Evolutionary conservation across 1,140 invertebrate species (phyloP), one percentile per base, ranked within the genome.

Genomic region (Dendroctonus ponderosae): DNA sequence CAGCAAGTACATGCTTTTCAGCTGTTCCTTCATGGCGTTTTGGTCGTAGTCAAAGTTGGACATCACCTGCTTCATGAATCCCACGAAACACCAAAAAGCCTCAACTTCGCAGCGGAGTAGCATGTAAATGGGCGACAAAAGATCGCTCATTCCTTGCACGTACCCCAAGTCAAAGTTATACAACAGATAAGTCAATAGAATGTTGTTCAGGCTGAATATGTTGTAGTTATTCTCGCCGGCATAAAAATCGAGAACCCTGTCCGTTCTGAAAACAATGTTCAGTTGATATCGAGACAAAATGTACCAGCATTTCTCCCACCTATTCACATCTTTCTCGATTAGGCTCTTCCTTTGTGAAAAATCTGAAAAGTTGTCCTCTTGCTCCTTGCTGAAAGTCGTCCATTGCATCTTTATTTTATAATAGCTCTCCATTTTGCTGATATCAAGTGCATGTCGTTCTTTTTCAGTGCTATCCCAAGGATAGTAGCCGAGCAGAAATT

Each of bases 151-250:
- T 12, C 97, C 93, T 79, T 94, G 92, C 0, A 96, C 92, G 74
- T 95, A 94, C 73, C 96, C 96, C 66, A 99, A 81, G 82, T 99
- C 97, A 81, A 99, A 99, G 81, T 99, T 98, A 78, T 98, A 98
- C 96, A 99, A 98, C n/a, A 96, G 90, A 79, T 99, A 99, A 0
- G 97, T 99, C 93, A 99, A 97, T 2, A 99, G 82, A 75, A 99
- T 94, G 75, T 98, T 93, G 72, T 91, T 87, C 0, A 99, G 80
- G 14, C 91, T 84, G 61, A 85, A 81, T 40, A 99, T 81, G 81
- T 99, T 96, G 7, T 88, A 85, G 81, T 97, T 97, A 72, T 94
- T 86, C 68, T 97, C 93, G 1, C 94, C 95, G 38, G 90, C 86
- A 80, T 91, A 99, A 78, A 91, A 99, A 7, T 89, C 86, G 75